These are phyloP conservation scores for Mayetiola destructor DNA, from an alignment of 2,888 invertebrate genomes.

Conservation along the genomic window DNA sequence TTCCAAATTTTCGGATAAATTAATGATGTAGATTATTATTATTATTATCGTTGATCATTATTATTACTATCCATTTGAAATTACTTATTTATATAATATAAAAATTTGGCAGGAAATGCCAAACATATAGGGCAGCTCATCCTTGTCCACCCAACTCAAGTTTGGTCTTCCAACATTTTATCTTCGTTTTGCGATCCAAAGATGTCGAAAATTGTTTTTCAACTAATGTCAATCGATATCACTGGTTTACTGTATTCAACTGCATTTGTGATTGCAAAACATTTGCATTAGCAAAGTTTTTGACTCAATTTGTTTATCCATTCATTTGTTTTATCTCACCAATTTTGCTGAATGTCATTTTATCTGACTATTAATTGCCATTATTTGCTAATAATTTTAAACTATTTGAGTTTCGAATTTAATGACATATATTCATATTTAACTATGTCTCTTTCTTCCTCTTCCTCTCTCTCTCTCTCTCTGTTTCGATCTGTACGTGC, in stretches of 20 bases:
- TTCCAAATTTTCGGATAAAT: too few relatives aligned
- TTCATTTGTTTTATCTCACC: neutral
- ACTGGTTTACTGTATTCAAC: constrained; percentile 3
- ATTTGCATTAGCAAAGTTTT: neutral
- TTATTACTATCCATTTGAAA: too few relatives aligned
- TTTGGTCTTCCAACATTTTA: too few relatives aligned
- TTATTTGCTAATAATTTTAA: constrained; percentile 1
- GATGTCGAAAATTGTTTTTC: too few relatives aligned
- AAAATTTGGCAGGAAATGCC: too few relatives aligned
- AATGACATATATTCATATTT: neutral
- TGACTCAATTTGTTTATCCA: neutral
- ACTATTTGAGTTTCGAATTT: too few relatives aligned
- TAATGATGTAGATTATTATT: too few relatives aligned
- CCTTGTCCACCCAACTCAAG: too few relatives aligned
- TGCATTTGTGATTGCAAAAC: neutral
- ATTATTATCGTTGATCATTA: too few relatives aligned
- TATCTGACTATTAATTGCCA: neutral
- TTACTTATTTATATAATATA: too few relatives aligned
- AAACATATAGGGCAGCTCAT: too few relatives aligned
- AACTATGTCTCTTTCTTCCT: neutral
- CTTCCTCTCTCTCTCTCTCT: neutral
- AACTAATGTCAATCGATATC: constrained; percentile 1
- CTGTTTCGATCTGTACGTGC: neutral
- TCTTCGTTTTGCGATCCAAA: too few relatives aligned
- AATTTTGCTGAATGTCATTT: constrained; percentile 4